Conservation (phyloP, 2,888 invertebrate genomes). For the Temnothorax unifasciatus region DNA sequence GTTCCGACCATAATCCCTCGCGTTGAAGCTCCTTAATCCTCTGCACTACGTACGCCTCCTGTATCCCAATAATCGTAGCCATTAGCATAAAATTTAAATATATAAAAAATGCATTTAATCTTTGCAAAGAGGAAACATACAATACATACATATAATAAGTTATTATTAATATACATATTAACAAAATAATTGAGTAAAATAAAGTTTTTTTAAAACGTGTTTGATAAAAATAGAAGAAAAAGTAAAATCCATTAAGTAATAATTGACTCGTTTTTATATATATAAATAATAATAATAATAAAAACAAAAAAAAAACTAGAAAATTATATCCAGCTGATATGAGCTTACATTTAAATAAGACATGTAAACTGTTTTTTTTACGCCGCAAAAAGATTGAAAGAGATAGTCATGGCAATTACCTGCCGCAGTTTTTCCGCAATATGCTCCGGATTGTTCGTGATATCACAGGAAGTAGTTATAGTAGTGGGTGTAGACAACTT, state of each 20-base stretch:
- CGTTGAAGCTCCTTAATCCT: conserved; percentile 96
- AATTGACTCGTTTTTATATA: no score
- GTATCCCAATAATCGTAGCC: conserved; percentile 60
- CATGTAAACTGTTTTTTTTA: background rate
- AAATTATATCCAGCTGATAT: background rate
- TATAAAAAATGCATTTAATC: background rate
- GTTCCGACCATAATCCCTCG: conserved; percentile 98
- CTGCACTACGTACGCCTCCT: conserved; percentile 97
- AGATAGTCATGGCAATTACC: conserved; percentile 83
- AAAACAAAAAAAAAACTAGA: background rate
- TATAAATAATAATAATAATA: no score
- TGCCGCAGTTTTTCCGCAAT: conserved; percentile 94
- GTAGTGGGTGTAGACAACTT: conserved; percentile 80
- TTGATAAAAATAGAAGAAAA: background rate
- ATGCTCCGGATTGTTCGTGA: conserved; percentile 89
- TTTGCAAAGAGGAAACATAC: background rate
- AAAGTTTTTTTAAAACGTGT: background rate
- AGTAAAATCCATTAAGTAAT: background rate
- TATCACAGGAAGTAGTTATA: conserved; percentile 79
- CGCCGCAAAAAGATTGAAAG: background rate
- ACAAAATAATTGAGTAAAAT: background rate
- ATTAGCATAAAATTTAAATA: conserved; percentile 18
- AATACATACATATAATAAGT: background rate
- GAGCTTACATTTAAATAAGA: background rate
- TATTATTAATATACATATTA: background rate